Base-by-base conservation (phyloP, 1,140 invertebrate species). In the Homalodisca vitripennis region DNA sequence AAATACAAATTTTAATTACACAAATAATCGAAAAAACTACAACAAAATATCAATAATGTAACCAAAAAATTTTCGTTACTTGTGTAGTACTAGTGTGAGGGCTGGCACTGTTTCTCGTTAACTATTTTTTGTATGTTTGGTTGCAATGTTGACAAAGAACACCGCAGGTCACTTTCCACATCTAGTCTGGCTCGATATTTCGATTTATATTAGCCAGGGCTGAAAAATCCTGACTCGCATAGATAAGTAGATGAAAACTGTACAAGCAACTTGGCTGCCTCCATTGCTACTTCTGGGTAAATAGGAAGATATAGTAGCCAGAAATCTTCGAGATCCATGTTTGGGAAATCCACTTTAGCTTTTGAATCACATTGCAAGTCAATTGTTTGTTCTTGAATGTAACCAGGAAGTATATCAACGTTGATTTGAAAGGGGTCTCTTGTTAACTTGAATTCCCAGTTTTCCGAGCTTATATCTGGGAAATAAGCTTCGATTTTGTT, bases 231-330 rank as follows among this genome's bases (percentile, higher is more conserved):
- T 20, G 47, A 34, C 53, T 69, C 67, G 65, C 67, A 69, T 27
- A 71, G 32, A 55, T 70, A 69, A 14, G 68, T 64, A 22, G 70
- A 47, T 32, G 55, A 63, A 70, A 69, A 71, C 22, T 55, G 68
- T 31, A 70, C 34, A 20, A 71, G 48, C 22, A 48, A 48, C 60
- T n/a, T n/a, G 1, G 30, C 17, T 6, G 67, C 67, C 55, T 30
- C 57, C 24, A 32, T 70, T 31, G 66, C 17, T 26, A n/a, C n/a
- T n/a, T 71, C 22, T 68, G 34, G 31, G 46, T 57, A 70, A 31
- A 31, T 32, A 48, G 60, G 68, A 32, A 30, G 41, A 60, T 3
- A 70, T 34, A n/a, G 47, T 51, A 48, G 41, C 60, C 20, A 71
- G 34, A 63, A 47, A 68, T n/a, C 24, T 71, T n/a, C 6, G 47